These are phyloP conservation scores for Apostichopus californicus DNA, from an alignment of 35 echinoderm and acorn worm genomes.

Conservation along the genomic window DNA sequence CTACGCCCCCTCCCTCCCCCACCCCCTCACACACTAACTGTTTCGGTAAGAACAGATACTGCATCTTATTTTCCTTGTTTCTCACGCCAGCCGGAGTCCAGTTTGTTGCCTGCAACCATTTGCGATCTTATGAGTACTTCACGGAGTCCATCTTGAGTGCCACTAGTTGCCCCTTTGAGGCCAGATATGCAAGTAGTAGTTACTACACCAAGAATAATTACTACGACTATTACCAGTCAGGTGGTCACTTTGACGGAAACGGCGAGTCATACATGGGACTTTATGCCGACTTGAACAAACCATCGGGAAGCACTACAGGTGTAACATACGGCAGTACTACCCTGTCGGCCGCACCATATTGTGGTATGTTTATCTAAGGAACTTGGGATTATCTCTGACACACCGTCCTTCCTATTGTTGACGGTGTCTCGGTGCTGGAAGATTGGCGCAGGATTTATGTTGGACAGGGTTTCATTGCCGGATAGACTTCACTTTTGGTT, in stretches of 20 bases:
- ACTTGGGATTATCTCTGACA: too few relatives aligned
- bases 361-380: conserved; percentile 46
- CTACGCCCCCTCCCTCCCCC: too few relatives aligned
- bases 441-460: too few relatives aligned
- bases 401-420: too few relatives aligned
- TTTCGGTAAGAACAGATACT: too few relatives aligned
- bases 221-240: conserved; percentile 62
- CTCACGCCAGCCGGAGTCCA: conserved; percentile 69
- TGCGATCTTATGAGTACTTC: conserved; percentile 79
- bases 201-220: not conserved
- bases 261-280: conserved; percentile 55
- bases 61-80: not conserved
- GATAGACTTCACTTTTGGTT: too few relatives aligned
- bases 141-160: conserved; percentile 72
- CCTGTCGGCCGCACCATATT: conserved; percentile 49
- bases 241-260: conserved; percentile 52
- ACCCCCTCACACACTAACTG: too few relatives aligned
- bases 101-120: conserved; percentile 89
- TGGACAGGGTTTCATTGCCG: too few relatives aligned
- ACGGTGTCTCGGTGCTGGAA: too few relatives aligned
- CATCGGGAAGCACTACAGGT: not conserved
- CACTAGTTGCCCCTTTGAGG: conserved; percentile 39
- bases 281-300: conserved; percentile 39
- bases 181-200: not conserved
- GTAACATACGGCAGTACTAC: conserved; percentile 63